Evolutionary conservation across 2,113 vertebrate species (phyloP).

Genomic region (Gallinago paraguaiae): DNA sequence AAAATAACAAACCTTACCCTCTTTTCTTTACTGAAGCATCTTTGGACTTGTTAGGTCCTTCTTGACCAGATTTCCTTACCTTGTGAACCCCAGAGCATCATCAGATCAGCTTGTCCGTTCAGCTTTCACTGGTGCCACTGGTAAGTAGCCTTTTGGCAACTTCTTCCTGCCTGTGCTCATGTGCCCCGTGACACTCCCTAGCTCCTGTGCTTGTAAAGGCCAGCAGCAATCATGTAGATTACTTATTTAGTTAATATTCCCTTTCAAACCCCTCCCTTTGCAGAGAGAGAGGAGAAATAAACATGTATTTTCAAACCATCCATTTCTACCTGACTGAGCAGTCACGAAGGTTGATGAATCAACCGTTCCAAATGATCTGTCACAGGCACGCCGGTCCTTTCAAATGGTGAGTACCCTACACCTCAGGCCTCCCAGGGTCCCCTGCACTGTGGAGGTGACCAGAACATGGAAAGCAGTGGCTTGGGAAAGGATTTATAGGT

Average conservation of each 20-base stretch:
- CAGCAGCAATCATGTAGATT: not conserved
- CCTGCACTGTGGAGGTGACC: not conserved
- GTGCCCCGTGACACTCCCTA: not conserved
- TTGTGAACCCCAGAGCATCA: not conserved
- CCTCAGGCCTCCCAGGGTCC: not conserved
- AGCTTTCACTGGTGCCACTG: not conserved
- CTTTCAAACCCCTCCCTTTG: not conserved
- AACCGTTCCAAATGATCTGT: not conserved
- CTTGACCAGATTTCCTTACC: not conserved
- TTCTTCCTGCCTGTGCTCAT: not conserved
- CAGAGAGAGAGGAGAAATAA: not conserved
- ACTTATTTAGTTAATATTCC: not conserved
- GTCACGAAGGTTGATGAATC: not conserved
- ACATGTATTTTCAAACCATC: not conserved
- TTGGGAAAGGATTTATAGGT: not conserved
- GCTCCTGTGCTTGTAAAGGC: not conserved
- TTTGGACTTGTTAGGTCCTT: not conserved
- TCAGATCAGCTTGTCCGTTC: not conserved
- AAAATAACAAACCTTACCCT: not conserved
- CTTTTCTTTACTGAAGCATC: not conserved
- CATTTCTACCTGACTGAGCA: not conserved
- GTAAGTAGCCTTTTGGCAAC: not conserved
- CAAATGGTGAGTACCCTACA: rapidly evolving
- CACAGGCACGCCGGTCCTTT: not conserved
- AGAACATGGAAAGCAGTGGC: not conserved